phyloP scores from a whole-genome alignment of 2,113 vertebrate species.

The Acanthisitta chloris region DNA sequence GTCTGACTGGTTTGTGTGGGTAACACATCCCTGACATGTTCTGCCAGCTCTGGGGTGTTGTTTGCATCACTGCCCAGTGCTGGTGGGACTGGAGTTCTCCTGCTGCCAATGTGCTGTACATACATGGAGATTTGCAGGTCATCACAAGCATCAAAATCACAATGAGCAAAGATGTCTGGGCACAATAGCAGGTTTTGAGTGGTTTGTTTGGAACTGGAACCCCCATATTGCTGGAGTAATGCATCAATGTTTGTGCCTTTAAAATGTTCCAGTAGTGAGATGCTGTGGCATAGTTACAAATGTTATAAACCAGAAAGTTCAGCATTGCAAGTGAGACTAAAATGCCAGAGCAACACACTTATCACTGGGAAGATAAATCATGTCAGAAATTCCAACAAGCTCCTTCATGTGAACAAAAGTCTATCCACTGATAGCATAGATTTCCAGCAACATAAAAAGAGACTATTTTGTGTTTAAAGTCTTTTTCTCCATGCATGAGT shows the following conservation, averaged over 20 bases:
- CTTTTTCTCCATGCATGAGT: not conserved
- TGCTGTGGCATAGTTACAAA: not conserved
- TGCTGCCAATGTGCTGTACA: too few relatives aligned
- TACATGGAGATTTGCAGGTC: too few relatives aligned
- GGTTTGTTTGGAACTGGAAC: not conserved
- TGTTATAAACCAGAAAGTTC: not conserved
- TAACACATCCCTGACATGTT: too few relatives aligned
- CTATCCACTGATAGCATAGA: not conserved
- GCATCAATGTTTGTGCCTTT: not conserved
- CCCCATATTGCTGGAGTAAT: not conserved
- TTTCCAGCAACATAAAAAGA: not conserved
- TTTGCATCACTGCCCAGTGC: fast-evolving
- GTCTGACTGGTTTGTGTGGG: too few relatives aligned
- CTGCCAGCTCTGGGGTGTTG: not conserved
- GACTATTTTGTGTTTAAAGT: constrained; percentile 25
- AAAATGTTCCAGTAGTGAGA: constrained; percentile 10
- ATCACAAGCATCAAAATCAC: fast-evolving
- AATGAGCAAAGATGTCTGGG: not conserved
- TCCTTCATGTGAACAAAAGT: not conserved
- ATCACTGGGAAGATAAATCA: constrained; percentile 6
- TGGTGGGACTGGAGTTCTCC: not conserved
- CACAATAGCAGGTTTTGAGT: not conserved
- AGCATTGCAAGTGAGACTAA: not conserved
- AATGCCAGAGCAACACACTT: not conserved
- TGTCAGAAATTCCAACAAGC: not conserved